Conservation (phyloP, 2,113 vertebrate species). For the Chloropsis cyanopogon region DNA sequence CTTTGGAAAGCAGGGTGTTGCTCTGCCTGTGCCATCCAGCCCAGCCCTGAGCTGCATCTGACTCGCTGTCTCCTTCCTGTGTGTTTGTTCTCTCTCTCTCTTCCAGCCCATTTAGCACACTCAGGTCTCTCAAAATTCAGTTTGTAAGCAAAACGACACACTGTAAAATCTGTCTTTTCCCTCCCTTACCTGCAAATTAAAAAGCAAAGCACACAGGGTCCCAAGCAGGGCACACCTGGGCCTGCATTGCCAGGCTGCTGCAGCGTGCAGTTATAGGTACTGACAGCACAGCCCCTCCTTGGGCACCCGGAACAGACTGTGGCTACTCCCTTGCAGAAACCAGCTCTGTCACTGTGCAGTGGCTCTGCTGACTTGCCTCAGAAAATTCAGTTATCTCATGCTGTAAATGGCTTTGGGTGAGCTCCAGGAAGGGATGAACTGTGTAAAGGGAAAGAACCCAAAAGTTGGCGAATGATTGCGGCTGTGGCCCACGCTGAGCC, state of each 20-base stretch:
- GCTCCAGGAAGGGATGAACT: neutral
- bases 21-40: neutral
- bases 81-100: neutral
- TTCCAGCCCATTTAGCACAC: neutral
- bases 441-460: neutral
- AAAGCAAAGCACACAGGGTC: neutral
- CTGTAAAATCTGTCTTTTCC: neutral
- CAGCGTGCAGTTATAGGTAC: neutral
- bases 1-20: neutral
- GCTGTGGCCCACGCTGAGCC: neutral
- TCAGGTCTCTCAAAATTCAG: neutral
- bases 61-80: accelerated
- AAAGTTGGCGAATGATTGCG: neutral
- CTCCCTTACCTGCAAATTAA: neutral
- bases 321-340: neutral
- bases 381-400: neutral
- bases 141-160: neutral
- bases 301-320: neutral
- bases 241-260: neutral
- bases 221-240: neutral
- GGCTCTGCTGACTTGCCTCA: neutral
- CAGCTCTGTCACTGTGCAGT: neutral
- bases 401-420: conserved; percentile 10
- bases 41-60: neutral
- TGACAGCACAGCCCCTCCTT: neutral